Percentiles rank a stretch among this genome's conserved stretches.
phyloP scores from a whole-genome alignment of 2,797 vertebrate genomes.

The Ctenochaetus hawaiiensis region DNA sequence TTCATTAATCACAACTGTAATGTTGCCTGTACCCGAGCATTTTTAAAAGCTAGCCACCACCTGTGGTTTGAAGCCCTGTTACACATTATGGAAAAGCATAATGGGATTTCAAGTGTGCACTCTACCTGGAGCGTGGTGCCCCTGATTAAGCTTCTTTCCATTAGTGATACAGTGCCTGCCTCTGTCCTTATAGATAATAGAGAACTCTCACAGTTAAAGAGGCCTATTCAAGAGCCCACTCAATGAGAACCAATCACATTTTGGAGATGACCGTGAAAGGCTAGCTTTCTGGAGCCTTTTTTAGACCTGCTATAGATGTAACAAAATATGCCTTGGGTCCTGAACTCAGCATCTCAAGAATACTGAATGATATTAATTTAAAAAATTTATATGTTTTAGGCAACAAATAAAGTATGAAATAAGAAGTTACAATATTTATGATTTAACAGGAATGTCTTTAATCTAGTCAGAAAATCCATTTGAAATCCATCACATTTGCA shows the following conservation, averaged over 20 bases:
- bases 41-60: background rate
- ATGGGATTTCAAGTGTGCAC: slow-evolving; percentile 57
- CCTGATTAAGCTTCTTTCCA: slow-evolving; percentile 47
- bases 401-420: background rate
- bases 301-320: background rate
- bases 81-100: slow-evolving; percentile 33
- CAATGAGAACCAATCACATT: slow-evolving; percentile 26
- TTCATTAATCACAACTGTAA: background rate
- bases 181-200: slow-evolving; percentile 39
- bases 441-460: slow-evolving; percentile 3
- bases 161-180: slow-evolving; percentile 36
- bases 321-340: background rate
- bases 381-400: background rate
- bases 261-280: slow-evolving; percentile 13
- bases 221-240: slow-evolving; percentile 15
- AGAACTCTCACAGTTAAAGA: slow-evolving; percentile 31
- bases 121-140: slow-evolving; percentile 32
- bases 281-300: background rate
- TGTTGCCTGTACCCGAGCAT: slow-evolving; percentile 3
- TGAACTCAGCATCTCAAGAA: background rate
- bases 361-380: background rate
- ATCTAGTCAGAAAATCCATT: background rate
- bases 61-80: slow-evolving; percentile 18
- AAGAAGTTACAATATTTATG: background rate
- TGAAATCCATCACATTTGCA: background rate